Evolutionary conservation across 1,140 invertebrate genomes (phyloP), one percentile per base, ranked within the genome.

Genomic region (Cydia fagiglandana): DNA sequence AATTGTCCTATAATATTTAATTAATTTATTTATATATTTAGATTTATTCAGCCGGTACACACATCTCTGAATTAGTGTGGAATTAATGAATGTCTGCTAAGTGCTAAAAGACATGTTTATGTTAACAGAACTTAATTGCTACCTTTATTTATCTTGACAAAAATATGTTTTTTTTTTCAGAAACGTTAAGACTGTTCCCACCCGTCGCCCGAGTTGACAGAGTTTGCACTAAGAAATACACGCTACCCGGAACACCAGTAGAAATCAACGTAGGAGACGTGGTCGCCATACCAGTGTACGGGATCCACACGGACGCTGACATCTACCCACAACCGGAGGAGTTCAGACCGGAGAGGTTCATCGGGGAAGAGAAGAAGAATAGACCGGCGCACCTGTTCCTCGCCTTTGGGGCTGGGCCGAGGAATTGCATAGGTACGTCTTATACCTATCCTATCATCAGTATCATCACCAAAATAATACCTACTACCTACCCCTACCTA

Each of bases 371-470:
- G 64, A 83, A 91, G 4, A 87, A 87, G 41, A 83, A 86, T 9
- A 88, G 95, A 77, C 93, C 93, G 56, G 93, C 87, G 0, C 94
- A 94, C 83, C 73, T 93, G 2, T 96, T 94, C 85, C 84, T 97
- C 50, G 94, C 96, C 5, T 97, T 97, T 84, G 96, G 96, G 0
- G 94, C 94, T 53, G 96, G 96, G 4, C 94, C 95, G 0, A 94
- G 96, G 56, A 96, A 96, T 88, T 96, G 96, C 85, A 96, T 96
- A 78, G 96, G 96, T 95, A 93, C 87, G 84, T 78, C 91, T 12
- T 64, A 3, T 45, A 45, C 2, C n/a, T n/a, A n/a, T n/a, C n/a
- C n/a, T n/a, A n/a, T n/a, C n/a, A n/a, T n/a, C n/a, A n/a, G n/a
- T n/a, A n/a, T n/a, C n/a, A n/a, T n/a, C n/a, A n/a, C n/a, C n/a